Conservation (phyloP, 2,888 invertebrate species). For the Keiferia lycopersicella region DNA sequence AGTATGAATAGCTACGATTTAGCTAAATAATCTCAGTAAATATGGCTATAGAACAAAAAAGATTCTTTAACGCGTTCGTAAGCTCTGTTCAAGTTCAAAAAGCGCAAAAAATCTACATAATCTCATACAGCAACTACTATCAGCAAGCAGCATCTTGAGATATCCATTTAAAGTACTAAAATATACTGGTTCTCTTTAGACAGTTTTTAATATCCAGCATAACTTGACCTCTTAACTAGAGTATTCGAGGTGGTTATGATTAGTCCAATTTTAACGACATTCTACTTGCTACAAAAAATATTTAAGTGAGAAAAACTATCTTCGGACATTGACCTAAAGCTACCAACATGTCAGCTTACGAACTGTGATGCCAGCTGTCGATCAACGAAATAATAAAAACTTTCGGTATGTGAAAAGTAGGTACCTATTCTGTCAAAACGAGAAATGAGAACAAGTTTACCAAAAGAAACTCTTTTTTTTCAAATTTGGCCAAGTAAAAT, state of each 20-base stretch:
- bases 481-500: no score
- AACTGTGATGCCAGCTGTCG: slow-evolving; percentile 9
- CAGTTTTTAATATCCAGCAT: no score
- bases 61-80: neutral
- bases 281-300: slow-evolving; percentile 36
- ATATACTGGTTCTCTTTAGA: no score
- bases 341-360: slow-evolving; percentile 35
- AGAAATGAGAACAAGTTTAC: no score
- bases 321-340: slow-evolving; percentile 37
- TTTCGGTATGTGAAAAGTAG: neutral
- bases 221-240: no score
- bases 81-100: neutral
- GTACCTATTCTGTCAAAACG: no score
- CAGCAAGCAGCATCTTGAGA: no score
- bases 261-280: neutral
- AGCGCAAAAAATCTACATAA: neutral
- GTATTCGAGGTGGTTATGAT: no score
- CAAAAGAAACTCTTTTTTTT: no score
- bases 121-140: neutral
- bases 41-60: neutral
- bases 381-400: neutral
- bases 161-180: no score
- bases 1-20: no score
- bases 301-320: slow-evolving; percentile 43
- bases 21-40: neutral